phyloP scores from a whole-genome alignment of 2,113 vertebrate genomes.

The Polyodon spathula region DNA sequence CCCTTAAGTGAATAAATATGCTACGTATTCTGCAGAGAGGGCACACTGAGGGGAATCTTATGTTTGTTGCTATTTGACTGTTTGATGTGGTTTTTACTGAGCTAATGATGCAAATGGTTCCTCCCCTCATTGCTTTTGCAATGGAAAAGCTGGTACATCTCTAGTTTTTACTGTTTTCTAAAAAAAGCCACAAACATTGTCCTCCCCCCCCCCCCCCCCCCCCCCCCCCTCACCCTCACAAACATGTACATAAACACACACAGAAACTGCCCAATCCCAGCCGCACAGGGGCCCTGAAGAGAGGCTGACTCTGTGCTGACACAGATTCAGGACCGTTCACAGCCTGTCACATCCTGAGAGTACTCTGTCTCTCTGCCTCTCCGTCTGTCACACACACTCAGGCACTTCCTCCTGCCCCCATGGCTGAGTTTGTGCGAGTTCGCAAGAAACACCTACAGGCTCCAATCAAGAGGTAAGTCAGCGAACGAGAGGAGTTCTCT shows the following conservation, averaged over 20 bases:
- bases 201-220: background rate
- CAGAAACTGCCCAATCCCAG: conserved; percentile 46
- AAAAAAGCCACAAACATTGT: conserved; percentile 9
- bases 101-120: background rate
- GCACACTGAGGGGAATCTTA: too few species aligned
- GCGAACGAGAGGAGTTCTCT: background rate
- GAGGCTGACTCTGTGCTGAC: conserved; percentile 38
- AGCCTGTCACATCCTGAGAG: conserved; percentile 42
- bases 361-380: conserved; percentile 27
- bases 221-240: conserved; percentile 10
- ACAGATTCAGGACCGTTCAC: conserved; percentile 46
- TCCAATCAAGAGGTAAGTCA: conserved; percentile 56
- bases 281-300: conserved; percentile 45
- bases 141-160: conserved; percentile 3
- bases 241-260: conserved; percentile 32
- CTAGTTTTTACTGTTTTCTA: background rate
- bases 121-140: background rate
- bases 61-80: background rate
- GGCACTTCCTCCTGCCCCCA: conserved; percentile 21
- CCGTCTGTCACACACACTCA: conserved; percentile 2
- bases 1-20: too few species aligned
- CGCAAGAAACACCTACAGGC: conserved; percentile 56
- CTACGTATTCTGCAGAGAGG: too few species aligned
- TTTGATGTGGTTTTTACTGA: background rate
- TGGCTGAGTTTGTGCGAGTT: conserved; percentile 56